phyloP scores from a whole-genome alignment of 2,113 vertebrate species.

The Petrocephalus microphthalmus region DNA sequence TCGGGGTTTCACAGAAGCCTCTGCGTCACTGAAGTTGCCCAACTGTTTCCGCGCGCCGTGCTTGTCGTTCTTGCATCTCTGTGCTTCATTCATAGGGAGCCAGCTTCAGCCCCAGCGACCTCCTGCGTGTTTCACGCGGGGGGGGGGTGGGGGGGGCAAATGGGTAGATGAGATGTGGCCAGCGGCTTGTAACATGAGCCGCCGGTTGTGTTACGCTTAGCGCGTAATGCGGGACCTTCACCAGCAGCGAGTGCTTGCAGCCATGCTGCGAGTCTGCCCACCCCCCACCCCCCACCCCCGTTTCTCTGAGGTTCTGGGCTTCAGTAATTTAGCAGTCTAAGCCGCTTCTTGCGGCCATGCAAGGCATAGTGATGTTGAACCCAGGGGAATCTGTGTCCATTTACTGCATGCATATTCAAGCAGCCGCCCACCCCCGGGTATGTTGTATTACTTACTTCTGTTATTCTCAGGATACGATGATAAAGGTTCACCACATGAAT shows the following conservation, averaged over 20 bases:
- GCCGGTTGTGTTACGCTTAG: background rate
- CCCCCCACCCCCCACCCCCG: background rate
- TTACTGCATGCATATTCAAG: constrained; percentile 14
- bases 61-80: background rate
- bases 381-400: constrained; percentile 1
- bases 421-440: background rate
- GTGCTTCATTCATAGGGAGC: background rate
- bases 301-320: constrained; percentile 9
- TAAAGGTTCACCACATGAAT: no score
- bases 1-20: background rate
- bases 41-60: background rate
- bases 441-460: background rate
- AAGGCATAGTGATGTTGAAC: constrained; percentile 12
- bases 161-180: constrained; percentile 46
- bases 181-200: background rate
- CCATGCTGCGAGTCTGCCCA: background rate
- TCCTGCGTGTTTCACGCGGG: background rate
- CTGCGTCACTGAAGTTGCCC: background rate
- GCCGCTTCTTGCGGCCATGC: background rate
- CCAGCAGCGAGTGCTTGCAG: constrained; percentile 12
- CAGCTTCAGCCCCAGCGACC: background rate
- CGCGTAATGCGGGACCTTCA: constrained; percentile 27
- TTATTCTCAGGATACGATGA: no score
- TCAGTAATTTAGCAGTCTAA: background rate
- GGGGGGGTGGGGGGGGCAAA: no score